These are phyloP conservation scores for Varecia variegata DNA, from an alignment of 2,797 vertebrate species.

Conservation along the genomic window DNA sequence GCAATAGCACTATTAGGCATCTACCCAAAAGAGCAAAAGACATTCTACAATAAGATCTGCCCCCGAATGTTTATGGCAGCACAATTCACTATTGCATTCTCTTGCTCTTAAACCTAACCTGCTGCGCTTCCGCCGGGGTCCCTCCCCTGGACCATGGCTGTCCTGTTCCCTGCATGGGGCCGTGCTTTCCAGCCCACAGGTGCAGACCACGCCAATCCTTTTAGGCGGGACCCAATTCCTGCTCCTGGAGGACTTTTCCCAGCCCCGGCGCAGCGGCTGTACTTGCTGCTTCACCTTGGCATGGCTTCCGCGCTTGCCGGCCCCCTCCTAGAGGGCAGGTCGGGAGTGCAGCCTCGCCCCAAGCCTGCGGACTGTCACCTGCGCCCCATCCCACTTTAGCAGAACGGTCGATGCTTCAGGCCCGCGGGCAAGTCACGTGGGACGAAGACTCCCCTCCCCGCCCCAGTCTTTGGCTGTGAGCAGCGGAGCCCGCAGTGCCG, in stretches of 20 bases:
- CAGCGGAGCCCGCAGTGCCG: fast-evolving
- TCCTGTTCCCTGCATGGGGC: background rate
- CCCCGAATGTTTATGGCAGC: too few species aligned
- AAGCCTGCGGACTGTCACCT: fast-evolving
- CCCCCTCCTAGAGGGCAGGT: background rate
- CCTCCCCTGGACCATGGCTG: background rate
- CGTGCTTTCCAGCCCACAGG: too few species aligned
- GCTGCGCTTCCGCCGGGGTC: background rate
- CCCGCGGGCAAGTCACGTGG: background rate
- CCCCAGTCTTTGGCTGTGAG: background rate
- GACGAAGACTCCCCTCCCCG: background rate
- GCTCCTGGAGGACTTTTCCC: too few species aligned
- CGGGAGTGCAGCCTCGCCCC: too few species aligned
- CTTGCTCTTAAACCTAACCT: background rate
- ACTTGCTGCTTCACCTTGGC: too few species aligned
- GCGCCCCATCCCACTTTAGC: background rate
- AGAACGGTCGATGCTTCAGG: background rate
- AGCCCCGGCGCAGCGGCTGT: too few species aligned
- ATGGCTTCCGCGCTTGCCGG: too few species aligned
- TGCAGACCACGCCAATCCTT: background rate
- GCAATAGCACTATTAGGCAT: too few species aligned
- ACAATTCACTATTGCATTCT: too few species aligned
- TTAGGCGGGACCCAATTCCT: too few species aligned
- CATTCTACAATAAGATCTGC: too few species aligned
- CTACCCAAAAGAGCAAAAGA: too few species aligned